These are phyloP conservation scores for Aviceda subcristata DNA, from an alignment of 2,113 vertebrate species.

Conservation along the genomic window DNA sequence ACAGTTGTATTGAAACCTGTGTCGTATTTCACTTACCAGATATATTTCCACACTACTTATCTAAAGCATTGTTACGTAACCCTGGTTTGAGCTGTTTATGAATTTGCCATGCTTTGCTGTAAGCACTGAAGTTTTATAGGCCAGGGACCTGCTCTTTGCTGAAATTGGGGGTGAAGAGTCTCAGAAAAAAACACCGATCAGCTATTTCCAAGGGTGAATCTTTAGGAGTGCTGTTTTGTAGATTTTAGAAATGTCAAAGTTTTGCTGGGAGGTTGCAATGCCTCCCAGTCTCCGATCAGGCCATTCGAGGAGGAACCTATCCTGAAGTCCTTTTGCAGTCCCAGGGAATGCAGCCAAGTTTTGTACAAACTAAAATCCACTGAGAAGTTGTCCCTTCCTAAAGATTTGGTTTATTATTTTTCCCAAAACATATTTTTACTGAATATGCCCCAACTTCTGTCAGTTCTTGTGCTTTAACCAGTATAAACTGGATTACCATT, in stretches of 20 bases:
- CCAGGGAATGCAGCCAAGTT: background rate
- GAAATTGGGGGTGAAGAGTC: background rate
- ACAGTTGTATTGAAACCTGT: fast-evolving
- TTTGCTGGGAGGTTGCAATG: background rate
- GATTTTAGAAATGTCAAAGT: background rate
- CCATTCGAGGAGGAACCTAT: background rate
- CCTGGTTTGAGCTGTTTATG: fast-evolving
- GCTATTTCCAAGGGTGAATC: background rate
- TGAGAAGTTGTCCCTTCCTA: background rate
- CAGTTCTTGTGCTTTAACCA: background rate
- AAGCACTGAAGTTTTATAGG: too few relatives aligned
- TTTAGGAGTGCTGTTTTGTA: background rate
- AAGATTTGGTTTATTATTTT: background rate
- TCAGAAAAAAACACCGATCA: background rate
- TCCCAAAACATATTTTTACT: background rate
- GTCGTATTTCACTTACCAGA: too few relatives aligned
- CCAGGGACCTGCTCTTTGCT: background rate
- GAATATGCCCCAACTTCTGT: background rate
- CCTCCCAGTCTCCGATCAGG: fast-evolving
- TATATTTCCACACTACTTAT: too few relatives aligned
- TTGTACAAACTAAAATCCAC: background rate
- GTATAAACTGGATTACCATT: background rate
- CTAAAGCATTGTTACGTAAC: background rate
- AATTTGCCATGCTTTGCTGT: background rate
- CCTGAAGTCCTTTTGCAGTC: background rate